phyloP scores from a whole-genome alignment of 2,888 invertebrate genomes.

The Ophion costatus region DNA sequence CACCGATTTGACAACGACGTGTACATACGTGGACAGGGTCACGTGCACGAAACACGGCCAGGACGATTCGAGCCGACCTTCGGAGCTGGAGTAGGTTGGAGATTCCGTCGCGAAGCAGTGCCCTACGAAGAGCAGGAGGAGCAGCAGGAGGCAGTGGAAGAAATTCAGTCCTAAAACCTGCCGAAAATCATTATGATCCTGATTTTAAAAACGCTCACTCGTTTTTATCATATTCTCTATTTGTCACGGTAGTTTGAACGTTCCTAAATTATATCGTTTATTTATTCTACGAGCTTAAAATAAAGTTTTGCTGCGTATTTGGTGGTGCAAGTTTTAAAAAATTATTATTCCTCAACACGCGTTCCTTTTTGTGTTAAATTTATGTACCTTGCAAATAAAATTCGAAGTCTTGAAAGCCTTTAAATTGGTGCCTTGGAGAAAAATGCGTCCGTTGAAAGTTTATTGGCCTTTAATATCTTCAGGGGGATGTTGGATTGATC shows the following conservation, averaged over 20 bases:
- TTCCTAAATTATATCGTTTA: not conserved
- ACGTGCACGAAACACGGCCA: constrained; percentile 58
- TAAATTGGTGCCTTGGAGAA: too few relatives aligned
- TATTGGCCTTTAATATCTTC: too few relatives aligned
- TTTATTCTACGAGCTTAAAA: not conserved
- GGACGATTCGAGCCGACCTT: constrained; percentile 60
- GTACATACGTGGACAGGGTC: constrained; percentile 66
- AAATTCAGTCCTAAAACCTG: constrained; percentile 21
- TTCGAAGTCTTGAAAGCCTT: too few relatives aligned
- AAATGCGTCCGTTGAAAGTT: too few relatives aligned
- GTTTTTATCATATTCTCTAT: not conserved
- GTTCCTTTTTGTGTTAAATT: too few relatives aligned
- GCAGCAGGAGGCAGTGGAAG: constrained; percentile 32
- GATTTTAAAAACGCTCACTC: not conserved
- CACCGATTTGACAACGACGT: constrained; percentile 65
- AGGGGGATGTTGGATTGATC: too few relatives aligned
- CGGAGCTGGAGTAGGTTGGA: constrained; percentile 60
- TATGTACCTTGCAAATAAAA: too few relatives aligned
- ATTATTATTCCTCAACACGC: not conserved
- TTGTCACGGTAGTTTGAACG: not conserved
- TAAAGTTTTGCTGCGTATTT: constrained; percentile 17
- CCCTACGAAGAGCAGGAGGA: constrained; percentile 50
- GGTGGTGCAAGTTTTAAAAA: not conserved
- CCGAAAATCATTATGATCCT: not conserved
- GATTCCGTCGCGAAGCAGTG: constrained; percentile 61